Base-by-base conservation (phyloP, 2,113 vertebrate species). In the Solea senegalensis region DNA sequence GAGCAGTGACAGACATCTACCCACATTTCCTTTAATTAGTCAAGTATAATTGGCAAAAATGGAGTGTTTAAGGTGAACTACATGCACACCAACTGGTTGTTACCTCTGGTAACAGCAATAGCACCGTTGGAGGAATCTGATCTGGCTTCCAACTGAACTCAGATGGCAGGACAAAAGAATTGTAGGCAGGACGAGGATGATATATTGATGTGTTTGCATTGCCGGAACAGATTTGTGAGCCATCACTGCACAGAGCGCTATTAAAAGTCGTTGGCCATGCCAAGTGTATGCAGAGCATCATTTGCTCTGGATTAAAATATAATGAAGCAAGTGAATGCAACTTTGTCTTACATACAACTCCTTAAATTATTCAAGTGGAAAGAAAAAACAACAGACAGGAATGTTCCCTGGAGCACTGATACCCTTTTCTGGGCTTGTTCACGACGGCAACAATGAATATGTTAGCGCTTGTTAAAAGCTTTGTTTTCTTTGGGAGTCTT, bases 251-350 rank as follows among this genome's bases (percentile, higher is more conserved):
- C 56, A 76, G 53, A 67, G 48, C 65, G 51, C 80, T 61, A 69
- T 80, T 86, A 81, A 81, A 87, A 56, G 70, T 74, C 49, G 66
- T 43, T 34, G 66, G 10, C 55, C 67, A 76, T 69, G 85, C 81
- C 84, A 73, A 86, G 82, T 76, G 58, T 79, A 82, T 50, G 64
- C 72, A 62, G 59, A 87, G 90, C 81, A 89, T 88, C 80, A 77
- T 83, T 91, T 89, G 86, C 87, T 89, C 71, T 54, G 53, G 68
- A 94, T 92, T 92, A 89, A 93, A 94, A 91, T 90, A 93, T 92
- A 93, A 93, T 91, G 91, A 94, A 90, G 86, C 78, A 59, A 87
- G 90, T 88, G 86, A 91, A 90, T 80, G 86, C 82, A 91, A 90
- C 89, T 90, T 91, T 92, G 92, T 92, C 85, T 91, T 90, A 93